Percentiles rank a stretch among this genome's conserved stretches.
phyloP scores from a whole-genome alignment of 2,797 vertebrate genomes.

The Syngnathus rostellatus region DNA sequence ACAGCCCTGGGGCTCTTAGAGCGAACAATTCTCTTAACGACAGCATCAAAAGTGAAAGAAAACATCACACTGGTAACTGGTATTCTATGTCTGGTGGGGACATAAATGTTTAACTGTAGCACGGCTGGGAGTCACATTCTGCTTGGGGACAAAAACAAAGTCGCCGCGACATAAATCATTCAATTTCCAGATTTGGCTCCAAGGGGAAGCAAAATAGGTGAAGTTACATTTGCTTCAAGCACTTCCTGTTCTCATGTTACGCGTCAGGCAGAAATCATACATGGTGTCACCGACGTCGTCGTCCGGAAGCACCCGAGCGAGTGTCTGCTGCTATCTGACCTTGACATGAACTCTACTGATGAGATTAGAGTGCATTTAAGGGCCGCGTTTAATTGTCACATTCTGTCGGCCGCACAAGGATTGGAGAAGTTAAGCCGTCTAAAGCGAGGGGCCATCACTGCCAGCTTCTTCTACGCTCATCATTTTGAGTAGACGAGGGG shows the following conservation, averaged over 20 bases:
- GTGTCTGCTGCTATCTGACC: neutral
- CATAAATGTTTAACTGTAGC: neutral
- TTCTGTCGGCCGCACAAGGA: neutral
- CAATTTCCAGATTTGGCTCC: neutral
- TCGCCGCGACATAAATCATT: neutral
- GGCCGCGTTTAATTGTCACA: neutral
- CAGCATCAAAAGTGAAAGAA: neutral
- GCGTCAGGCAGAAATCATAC: neutral
- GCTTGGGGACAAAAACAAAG: constrained; percentile 2
- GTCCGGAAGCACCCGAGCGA: neutral
- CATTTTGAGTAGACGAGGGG: neutral
- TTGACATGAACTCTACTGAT: neutral
- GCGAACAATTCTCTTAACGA: neutral
- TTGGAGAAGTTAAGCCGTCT: neutral
- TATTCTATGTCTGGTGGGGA: neutral
- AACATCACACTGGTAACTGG: neutral
- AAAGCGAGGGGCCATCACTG: neutral
- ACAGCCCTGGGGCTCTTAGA: neutral
- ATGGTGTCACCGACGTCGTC: neutral
- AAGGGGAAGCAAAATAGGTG: neutral
- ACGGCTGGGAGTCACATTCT: neutral
- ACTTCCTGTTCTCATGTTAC: constrained; percentile 6
- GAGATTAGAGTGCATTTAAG: neutral
- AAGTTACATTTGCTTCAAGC: constrained; percentile 20
- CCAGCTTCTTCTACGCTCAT: neutral